A percentile compares a stretch with the other conserved stretches of the same genome.
Conservation (phyloP, 2,113 vertebrate genomes). For the Empidonax alnorum region DNA sequence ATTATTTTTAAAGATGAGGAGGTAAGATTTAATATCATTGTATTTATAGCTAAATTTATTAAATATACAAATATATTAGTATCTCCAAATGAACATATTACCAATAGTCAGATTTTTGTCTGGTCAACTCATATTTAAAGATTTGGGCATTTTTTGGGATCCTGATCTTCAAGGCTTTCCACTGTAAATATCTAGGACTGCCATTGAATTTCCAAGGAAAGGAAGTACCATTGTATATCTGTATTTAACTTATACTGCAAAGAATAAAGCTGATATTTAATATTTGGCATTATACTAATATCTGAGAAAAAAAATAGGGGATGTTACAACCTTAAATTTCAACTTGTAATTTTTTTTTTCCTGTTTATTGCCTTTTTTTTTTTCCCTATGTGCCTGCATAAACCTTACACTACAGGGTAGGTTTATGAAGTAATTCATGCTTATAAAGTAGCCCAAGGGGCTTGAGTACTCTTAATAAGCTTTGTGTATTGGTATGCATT, state of each 20-base stretch:
- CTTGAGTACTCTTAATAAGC: background rate
- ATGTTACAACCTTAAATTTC: background rate
- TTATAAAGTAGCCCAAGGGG: background rate
- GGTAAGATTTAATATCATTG: background rate
- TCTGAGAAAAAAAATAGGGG: background rate
- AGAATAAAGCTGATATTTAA: background rate
- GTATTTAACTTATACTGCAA: background rate
- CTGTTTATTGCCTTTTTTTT: accelerated
- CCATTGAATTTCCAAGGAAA: background rate
- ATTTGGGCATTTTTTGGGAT: background rate
- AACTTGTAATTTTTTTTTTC: background rate
- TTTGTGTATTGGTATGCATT: background rate
- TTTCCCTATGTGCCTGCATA: background rate
- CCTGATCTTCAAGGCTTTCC: background rate
- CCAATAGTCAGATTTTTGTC: background rate
- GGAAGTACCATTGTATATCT: background rate
- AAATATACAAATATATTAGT: background rate
- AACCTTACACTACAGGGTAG: background rate
- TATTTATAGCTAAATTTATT: background rate
- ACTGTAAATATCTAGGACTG: background rate
- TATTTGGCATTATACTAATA: background rate
- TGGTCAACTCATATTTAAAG: background rate
- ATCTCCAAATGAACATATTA: background rate
- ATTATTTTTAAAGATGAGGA: background rate
- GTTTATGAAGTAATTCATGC: background rate